A percentile compares a stretch with the other conserved stretches of the same genome.
These are phyloP conservation scores for Lepas anatifera DNA, from an alignment of 2,888 invertebrate genomes.

Conservation along the genomic window DNA sequence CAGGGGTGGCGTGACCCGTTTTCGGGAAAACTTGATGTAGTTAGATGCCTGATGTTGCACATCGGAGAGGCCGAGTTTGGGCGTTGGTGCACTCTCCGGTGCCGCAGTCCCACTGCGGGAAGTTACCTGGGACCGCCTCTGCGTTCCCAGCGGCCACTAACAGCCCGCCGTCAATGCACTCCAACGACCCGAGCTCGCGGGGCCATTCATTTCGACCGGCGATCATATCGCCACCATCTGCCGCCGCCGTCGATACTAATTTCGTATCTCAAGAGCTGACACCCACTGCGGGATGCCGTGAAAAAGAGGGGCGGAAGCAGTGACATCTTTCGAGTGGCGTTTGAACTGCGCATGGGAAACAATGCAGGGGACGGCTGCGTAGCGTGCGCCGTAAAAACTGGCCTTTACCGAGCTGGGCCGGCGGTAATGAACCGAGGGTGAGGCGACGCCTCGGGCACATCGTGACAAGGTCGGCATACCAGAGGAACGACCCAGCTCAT, in stretches of 20 bases:
- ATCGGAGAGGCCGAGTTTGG: too few species aligned
- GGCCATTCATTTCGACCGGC: neutral
- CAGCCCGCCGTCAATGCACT: neutral
- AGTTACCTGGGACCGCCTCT: neutral
- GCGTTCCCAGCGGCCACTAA: neutral
- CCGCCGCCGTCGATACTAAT: neutral
- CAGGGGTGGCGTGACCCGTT: neutral
- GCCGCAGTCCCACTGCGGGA: neutral
- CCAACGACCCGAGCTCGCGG: neutral
- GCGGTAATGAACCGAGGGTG: neutral
- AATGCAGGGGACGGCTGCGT: neutral
- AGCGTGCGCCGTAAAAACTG: neutral
- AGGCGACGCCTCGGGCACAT: too few species aligned
- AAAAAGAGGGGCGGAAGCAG: neutral
- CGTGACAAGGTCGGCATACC: too few species aligned
- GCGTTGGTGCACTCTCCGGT: too few species aligned
- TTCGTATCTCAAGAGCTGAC: neutral
- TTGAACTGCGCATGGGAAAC: neutral
- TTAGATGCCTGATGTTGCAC: too few species aligned
- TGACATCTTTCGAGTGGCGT: neutral
- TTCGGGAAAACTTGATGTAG: too few species aligned
- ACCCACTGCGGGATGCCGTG: neutral
- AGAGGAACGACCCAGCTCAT: too few species aligned
- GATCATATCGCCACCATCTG: neutral
- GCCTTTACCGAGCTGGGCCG: neutral